Base-by-base conservation (phyloP, 2,797 vertebrate species). In the Enteromius argenteus region DNA sequence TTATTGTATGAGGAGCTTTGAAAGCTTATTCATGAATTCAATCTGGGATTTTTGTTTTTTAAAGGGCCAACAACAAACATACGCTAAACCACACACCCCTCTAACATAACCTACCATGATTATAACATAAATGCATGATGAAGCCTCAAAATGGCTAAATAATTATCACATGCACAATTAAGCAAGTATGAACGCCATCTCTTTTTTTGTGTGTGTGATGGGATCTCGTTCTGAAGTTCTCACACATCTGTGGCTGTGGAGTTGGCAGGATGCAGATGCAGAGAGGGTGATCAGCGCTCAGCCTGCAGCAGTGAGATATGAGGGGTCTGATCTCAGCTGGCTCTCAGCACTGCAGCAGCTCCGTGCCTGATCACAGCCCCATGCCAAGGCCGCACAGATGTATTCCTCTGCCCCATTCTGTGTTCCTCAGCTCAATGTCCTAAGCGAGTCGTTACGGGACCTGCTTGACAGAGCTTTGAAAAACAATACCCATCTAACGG, bases 301-400 rank as follows among this genome's bases (percentile, higher is more conserved):
- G 83, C 56, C 83, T 84, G 83, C 83, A 79, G 83, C 53, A 37
- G 75, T 35, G 74, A 79, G 83, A 84, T 84, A 84, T 72, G 51
- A 84, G 75, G 66, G 67, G 74, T 78, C 83, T 79, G 75, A 84
- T 71, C 83, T 71, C 83, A 79, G 75, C 75, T 84, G 81, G 73
- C 81, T 76, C 62, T 68, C 80, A 62, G 27, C 53, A 62, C 53
- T 39, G 19, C 68, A 73, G 56, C 73, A 58, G 49, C 44, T 67
- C 62, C 11, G 23, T 68, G 81, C 62, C 49, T 23, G 81, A 68
- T 83, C 81, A 68, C 49, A 77, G 21, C 23, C 49, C 14, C 3
- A 42, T 68, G 83, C 83, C 83, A 84, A 60, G 5, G 23, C 81
- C 15, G 3, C 6, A 7, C 81, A 83, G 72, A 75, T 83, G 39